Evolutionary conservation across 2,888 invertebrate species (phyloP).

Genomic region (Encarsia formosa): DNA sequence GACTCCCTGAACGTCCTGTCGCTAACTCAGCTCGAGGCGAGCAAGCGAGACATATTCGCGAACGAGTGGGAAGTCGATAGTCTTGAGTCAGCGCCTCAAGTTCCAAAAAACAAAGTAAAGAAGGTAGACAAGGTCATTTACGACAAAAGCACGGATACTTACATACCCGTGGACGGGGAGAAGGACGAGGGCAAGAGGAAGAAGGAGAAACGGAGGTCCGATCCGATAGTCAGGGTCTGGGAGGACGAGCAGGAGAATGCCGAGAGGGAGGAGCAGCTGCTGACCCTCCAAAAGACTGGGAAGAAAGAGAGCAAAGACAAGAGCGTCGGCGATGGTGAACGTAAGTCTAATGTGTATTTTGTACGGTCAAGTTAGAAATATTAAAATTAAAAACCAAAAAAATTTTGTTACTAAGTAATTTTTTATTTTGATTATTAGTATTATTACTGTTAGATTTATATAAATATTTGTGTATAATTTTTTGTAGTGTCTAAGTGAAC

Average conservation of each 20-base stretch:
- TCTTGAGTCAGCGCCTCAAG: constrained; percentile 31
- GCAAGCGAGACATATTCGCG: constrained; percentile 33
- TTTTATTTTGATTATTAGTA: not conserved
- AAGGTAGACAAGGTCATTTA: constrained; percentile 31
- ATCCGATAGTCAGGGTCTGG: constrained; percentile 45
- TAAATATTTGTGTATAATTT: too few relatives aligned
- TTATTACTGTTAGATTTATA: too few relatives aligned
- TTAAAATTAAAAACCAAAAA: not conserved
- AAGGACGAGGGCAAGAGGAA: constrained; percentile 34
- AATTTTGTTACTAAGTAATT: not conserved
- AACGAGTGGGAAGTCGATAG: constrained; percentile 50
- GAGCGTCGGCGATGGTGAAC: constrained; percentile 8
- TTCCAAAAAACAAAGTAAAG: not conserved
- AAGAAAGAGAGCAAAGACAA: constrained; percentile 13
- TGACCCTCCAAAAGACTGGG: constrained; percentile 29
- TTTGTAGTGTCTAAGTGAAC: too few relatives aligned
- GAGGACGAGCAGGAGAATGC: constrained; percentile 48
- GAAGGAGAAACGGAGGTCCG: constrained; percentile 34
- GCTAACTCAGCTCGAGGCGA: constrained; percentile 43
- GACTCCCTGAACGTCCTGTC: constrained; percentile 43
- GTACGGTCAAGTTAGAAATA: too few relatives aligned
- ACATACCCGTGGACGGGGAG: constrained; percentile 42
- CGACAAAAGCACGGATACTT: constrained; percentile 45
- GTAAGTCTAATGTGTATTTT: constrained; percentile 12
- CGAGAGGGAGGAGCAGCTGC: constrained; percentile 41